phyloP scores from a whole-genome alignment of 2,113 vertebrate species.

The Corythaixoides concolor region DNA sequence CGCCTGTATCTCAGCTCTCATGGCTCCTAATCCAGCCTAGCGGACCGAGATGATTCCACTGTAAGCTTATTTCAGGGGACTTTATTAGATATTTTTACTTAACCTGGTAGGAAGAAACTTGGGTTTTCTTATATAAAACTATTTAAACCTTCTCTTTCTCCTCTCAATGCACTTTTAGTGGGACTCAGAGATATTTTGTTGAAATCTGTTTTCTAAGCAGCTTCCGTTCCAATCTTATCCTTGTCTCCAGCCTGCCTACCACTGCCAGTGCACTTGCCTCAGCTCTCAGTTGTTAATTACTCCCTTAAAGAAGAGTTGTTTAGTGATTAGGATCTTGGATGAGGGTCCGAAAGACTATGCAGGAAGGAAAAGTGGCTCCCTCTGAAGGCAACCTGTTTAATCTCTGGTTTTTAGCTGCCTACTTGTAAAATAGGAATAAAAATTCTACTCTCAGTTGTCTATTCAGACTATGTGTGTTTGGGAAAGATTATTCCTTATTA shows the following conservation, averaged over 20 bases:
- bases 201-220: neutral
- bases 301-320: neutral
- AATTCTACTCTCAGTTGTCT: neutral
- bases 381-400: neutral
- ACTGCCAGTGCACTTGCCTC: neutral
- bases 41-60: neutral
- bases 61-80: neutral
- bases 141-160: neutral
- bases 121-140: neutral
- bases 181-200: neutral
- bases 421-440: neutral
- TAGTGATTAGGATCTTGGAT: neutral
- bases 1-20: neutral
- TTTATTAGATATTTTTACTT: neutral
- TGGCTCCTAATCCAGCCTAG: neutral
- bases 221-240: neutral
- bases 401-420: neutral
- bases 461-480: neutral
- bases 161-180: neutral
- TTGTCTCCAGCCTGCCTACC: neutral
- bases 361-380: neutral
- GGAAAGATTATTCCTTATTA: neutral
- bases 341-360: neutral
- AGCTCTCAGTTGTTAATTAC: neutral
- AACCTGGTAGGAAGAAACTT: neutral